Base-by-base conservation (phyloP, 1,140 invertebrate genomes). In the Panulirus ornatus region DNA sequence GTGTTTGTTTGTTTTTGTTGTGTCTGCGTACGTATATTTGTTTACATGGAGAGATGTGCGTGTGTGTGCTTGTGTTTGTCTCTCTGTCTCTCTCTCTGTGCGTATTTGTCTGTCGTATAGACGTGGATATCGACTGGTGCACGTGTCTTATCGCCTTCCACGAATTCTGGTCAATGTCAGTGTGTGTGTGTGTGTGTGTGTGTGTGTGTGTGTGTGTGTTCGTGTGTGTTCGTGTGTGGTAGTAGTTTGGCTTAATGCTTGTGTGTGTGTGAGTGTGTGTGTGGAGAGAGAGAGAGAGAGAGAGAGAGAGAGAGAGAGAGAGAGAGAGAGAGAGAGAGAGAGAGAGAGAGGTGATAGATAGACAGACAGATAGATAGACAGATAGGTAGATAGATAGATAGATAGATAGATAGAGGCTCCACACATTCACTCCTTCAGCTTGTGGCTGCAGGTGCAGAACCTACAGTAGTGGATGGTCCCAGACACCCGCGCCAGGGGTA, bases 111-210 rank as follows among this genome's bases (percentile, higher is more conserved):
- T n/a, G n/a, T n/a, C n/a, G n/a, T n/a, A n/a, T n/a, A n/a, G n/a
- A n/a, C n/a, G n/a, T n/a, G n/a, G n/a, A n/a, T n/a, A n/a, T n/a
- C n/a, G n/a, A 22, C 58, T 63, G 58, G 19, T 16, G 19, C 19
- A 63, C 58, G 8, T 63, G 58, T 16, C 58, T 63, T 27, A 63
- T 22, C 19, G 19, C 58, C 8, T 16, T 63, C 1, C 58, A 22
- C 19, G 19, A 63, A 22, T 63, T 27, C 58, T 63, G 19, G 58
- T 16, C 27, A 63, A 1, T 16, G 27, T 63, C 27, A 22, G 58
- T 63, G 58, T 63, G 58, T 63, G 58, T 63, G 58, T 63, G 58
- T 63, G 58, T 63, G 58, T 63, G 58, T 63, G 58, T 63, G 58
- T 63, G 58, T 63, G 58, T 63, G 58, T 63, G 58, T 63, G 58